Percentiles rank a stretch among this genome's conserved stretches.
Evolutionary conservation across 2,113 vertebrate genomes (phyloP).

Genomic region (Kobus ellipsiprymnus): DNA sequence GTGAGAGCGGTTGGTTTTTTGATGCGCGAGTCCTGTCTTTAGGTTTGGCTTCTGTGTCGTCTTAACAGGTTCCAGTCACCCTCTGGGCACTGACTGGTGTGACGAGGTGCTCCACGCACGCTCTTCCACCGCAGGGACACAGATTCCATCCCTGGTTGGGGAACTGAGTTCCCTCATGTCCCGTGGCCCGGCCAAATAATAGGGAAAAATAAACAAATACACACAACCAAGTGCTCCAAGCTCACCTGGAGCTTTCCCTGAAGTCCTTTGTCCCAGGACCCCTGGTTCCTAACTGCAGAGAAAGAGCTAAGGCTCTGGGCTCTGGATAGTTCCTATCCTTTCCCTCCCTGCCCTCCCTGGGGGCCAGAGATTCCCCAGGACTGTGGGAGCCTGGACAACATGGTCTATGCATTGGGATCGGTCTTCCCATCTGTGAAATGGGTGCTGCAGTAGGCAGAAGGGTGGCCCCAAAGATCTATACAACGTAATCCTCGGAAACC

Average conservation of each 20-base stretch:
- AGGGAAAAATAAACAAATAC: background rate
- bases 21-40: background rate
- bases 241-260: background rate
- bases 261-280: background rate
- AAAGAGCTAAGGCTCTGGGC: background rate
- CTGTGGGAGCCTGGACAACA: background rate
- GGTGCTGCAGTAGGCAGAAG: background rate
- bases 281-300: background rate
- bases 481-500: background rate
- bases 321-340: background rate
- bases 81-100: background rate
- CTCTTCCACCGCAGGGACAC: background rate
- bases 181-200: background rate
- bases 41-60: background rate
- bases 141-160: background rate
- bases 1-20: background rate
- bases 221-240: background rate
- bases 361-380: background rate
- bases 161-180: background rate
- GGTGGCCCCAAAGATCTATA: background rate
- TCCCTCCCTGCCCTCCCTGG: background rate
- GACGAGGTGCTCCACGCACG: background rate
- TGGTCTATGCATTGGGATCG: no score
- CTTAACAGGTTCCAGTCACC: background rate
- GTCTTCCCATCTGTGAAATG: background rate